Evolutionary conservation across 2,888 invertebrate genomes (phyloP), one percentile per base, ranked within the genome.

Genomic region (Acleris sparsana): DNA sequence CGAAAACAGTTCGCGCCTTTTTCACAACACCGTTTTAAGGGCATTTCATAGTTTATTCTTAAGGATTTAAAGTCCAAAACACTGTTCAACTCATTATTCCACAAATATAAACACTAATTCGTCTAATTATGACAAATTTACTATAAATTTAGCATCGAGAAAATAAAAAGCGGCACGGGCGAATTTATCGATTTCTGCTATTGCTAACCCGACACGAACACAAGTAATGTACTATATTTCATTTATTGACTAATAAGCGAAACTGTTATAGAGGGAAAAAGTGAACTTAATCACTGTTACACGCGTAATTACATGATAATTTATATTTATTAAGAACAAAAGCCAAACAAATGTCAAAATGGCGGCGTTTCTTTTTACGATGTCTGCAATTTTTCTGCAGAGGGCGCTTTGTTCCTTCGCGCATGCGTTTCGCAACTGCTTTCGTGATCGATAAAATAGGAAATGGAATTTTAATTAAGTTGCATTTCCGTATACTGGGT

Each of bases 261-360:
- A 79, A 71, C 70, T 73, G 69, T 79, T 71, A 58, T 63, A 71
- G 70, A 69, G 72, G 78, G 75, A 73, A 84, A 84, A 80, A 74
- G 72, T 69, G 72, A 74, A 77, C 67, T 75, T 77, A 80, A 75
- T 73, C 68, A 72, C 71, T 74, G 75, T 71, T 76, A 77, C 73
- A 77, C 73, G 71, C 73, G 70, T 79, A 84, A 84, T 87, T 85
- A 87, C 82, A 86, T 83, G 83, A 78, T 87, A 85, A 78, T 77
- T 81, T 83, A 78, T 74, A 70, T 81, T 73, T 76, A 78, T 73
- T 77, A 80, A 87, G 92, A 87, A 91, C 91, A 92, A 92, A 85
- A 92, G 91, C 92, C 86, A 91, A 92, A 91, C 92, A 93, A 93
- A 92, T 91, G 92, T 93, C 91, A 93, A 93, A 92, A 93, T 93